Evolutionary conservation across 2,888 invertebrate species (phyloP), one percentile per base, ranked within the genome.

Genomic region (Alentia gelatinosa): DNA sequence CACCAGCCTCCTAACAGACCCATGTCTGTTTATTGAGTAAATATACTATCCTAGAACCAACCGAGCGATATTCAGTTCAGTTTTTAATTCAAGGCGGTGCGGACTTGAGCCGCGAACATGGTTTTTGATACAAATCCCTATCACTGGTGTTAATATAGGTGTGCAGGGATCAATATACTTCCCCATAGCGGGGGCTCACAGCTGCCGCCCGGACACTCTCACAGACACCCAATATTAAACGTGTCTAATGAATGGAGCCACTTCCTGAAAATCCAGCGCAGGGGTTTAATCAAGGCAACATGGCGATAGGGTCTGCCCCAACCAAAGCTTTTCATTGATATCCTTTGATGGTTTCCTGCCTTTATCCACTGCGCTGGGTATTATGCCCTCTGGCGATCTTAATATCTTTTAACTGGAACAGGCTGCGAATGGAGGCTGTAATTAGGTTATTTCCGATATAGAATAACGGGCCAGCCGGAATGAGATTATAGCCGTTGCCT

Each of bases 371-470:
- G 1, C 12, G 5, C 23, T 19, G 3, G n/a, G 56, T n/a, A 12
- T 56, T 68, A 1, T 26, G 68, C 68, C 68, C n/a, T 19, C 33
- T 1, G 68, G 68, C 68, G 12, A 26, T 68, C 68, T 33, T 68
- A 68, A 68, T 68, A 68, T 30, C 68, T 33, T 68, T 68, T 68
- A 68, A 68, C 68, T 68, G 23, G 33, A 68, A 68, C 68, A 68
- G 30, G 33, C 30, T 19, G 26, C 68, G 26, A 26, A 68, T 5
- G 26, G 33, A 30, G 30, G 23, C 26, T 26, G 68, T 68, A 68
- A 68, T 68, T 68, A 68, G 68, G 33, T 68, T 68, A 68, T 68
- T 26, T 68, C 26, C 68, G 1, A 30, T 68, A 68, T 30, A 30
- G 30, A 68, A 68, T 68, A 68, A 68, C 68, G 30, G 68, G 30